Base-by-base conservation (phyloP, 2,888 invertebrate species). In the Scelioninae gen. 2 region DNA sequence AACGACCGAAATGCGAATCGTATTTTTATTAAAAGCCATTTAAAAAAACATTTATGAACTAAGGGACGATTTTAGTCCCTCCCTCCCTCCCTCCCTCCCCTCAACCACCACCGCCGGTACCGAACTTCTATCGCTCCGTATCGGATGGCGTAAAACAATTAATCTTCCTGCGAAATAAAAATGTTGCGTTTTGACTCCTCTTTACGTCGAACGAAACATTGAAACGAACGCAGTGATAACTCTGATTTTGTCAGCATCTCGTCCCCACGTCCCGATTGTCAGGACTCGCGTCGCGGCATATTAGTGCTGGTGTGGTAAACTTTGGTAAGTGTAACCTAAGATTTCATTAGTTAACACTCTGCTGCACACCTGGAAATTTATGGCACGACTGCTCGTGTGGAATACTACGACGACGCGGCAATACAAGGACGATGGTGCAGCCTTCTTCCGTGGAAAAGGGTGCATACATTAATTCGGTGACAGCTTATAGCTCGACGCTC, bases 271-370 rank as follows among this genome's bases (percentile, higher is more conserved):
- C 19, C 15, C 16, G 50, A 67, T 58, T 64, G 35, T 61, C 45
- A 50, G 52, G 45, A 60, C 45, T 64, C 63, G 61, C 69, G 72
- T 67, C 67, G 52, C 50, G 53, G 67, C 68, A 68, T 71, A 65
- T 74, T 75, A 76, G 74, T 75, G 71, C 70, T 72, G 65, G 60
- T 72, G 74, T 52, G 70, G 41, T 74, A 61, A 77, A 65, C 64
- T 71, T 60, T 60, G 69, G 73, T 75, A 77, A 78, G 76, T 77
- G 74, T 76, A 78, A 77, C 75, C 75, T 76, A 78, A 78, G 78
- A 78, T 78, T 78, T 78, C 78, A 77, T 78, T 78, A 77, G 77
- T 76, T 77, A 75, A 77, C 78, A 73, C 77, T 74, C 74, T 68
- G 69, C 65, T 72, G 74, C 76, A 69, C 73, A 65, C 76, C 75